phyloP scores from a whole-genome alignment of 2,113 vertebrate species.

The Calidris pygmaea region DNA sequence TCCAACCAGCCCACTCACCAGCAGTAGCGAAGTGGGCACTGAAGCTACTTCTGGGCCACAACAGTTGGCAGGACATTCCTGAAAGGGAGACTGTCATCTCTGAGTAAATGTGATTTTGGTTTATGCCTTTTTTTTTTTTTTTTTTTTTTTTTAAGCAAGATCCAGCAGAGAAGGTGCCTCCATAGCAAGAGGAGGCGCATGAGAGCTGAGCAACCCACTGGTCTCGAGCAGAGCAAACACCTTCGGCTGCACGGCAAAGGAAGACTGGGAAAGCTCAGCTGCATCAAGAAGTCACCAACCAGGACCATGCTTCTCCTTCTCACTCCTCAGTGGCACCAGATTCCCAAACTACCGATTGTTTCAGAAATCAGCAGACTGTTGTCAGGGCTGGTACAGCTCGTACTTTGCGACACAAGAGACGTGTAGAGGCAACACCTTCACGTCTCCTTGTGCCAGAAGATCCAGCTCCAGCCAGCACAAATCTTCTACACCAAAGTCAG shows the following conservation, averaged over 20 bases:
- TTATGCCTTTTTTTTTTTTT: neutral
- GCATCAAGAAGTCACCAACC: neutral
- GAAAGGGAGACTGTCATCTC: neutral
- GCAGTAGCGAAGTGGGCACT: neutral
- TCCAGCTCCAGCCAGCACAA: neutral
- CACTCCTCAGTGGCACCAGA: neutral
- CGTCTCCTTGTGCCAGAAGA: neutral
- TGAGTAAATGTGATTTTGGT: neutral
- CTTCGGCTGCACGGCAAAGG: neutral
- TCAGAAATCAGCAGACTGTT: neutral
- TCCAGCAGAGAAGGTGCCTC: neutral
- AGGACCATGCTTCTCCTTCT: neutral
- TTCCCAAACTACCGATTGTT: fast-evolving
- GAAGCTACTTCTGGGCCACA: neutral
- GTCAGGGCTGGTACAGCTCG: neutral
- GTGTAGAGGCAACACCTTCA: neutral
- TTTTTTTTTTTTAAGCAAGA: neutral
- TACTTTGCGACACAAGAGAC: neutral
- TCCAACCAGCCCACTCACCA: neutral
- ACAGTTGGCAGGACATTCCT: neutral
- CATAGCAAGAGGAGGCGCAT: fast-evolving
- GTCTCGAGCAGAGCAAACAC: neutral
- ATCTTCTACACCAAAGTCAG: neutral
- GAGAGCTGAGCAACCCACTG: neutral
- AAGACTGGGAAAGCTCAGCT: neutral